Evolutionary conservation across 2,113 vertebrate genomes (phyloP), one percentile per base, ranked within the genome.

Genomic region (Carettochelys insculpta): DNA sequence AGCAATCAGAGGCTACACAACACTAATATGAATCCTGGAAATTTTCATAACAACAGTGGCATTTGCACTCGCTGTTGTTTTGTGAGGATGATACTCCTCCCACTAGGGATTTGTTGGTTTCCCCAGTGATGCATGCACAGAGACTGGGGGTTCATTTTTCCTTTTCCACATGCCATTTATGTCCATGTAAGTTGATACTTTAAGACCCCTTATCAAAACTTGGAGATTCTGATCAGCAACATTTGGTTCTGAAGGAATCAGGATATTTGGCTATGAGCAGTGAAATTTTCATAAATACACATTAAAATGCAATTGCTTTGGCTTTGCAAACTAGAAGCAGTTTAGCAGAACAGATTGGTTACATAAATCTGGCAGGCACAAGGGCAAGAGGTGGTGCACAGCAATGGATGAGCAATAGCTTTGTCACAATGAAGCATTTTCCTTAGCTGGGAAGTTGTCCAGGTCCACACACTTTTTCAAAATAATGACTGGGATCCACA

Each of bases 291-390:
- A 89, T 91, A 94, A 95, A 88, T 95, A 85, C 75, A 53, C 56
- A 92, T 83, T 65, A 61, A 27, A 12, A 90, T 82, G 27, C 80
- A 93, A 88, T 92, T 92, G 41, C 82, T 90, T 79, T 75, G 68
- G 52, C 83, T 93, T 77, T 86, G 89, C 90, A 83, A 95, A 86
- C 48, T 91, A 17, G 71, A 41, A 93, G 71, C 12, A 53, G 87
- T 95, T 94, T 38, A 90, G 87, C 51, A 92, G 78, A 94, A 83
- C 88, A 97, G 92, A 95, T 95, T 92, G 86, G 58, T 77, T 90
- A 52, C 85, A 81, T 82, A 90, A 91, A 91, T 95, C 77, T 94
- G 88, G 80, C 54, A 88, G 75, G 94, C 94, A 82, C 9, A 87
- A 95, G 89, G 85, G 89, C 90, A 90, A 10, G 80, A 90, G 90